Evolutionary conservation across 2,113 vertebrate genomes (phyloP), one percentile per base, ranked within the genome.

Genomic region (Leptodactylus fuscus): DNA sequence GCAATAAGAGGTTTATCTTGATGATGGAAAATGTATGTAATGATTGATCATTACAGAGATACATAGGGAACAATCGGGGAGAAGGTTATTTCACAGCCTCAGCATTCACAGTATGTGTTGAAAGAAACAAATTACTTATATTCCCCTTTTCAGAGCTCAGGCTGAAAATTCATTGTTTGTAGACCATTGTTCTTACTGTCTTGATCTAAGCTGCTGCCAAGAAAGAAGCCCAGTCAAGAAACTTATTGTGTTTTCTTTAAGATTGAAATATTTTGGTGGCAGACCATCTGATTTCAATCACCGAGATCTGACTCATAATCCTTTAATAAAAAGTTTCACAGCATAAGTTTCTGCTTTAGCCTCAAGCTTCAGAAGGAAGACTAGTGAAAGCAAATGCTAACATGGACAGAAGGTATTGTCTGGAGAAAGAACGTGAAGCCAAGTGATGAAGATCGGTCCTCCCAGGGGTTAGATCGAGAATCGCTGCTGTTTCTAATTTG

Each of bases 311-410:
- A 79, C 62, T 85, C 48, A 46, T 79, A 85, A 85, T 85, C 75
- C 83, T 85, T 85, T 85, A 78, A 85, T 85, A 79, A 85, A n/a
- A 85, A 85, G 62, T 85, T 85, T 79, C 83, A 85, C 75, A 79
- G 78, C 75, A 85, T 7, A 75, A 53, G 81, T 62, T 79, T 85
- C 34, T 79, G 48, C 75, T 85, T 85, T 85, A 85, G 83, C 83
- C 83, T 44, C 46, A 41, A 85, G 83, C 44, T 55, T 79, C 60
- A 55, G 29, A 49, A 79, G 36, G 20, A 79, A 67, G 60, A 7
- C 48, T 85, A 85, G 76, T 44, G 75, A 85, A 79, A 79, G 75
- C 75, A 85, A 67, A 58, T 34, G 48, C 75, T 79, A 79, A 70
- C 55, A 55, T 67, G 32, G 75, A 70, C 74, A 79, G 60, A 34